A percentile compares a stretch with the other conserved stretches of the same genome.
Evolutionary conservation across 2,797 vertebrate genomes (phyloP).

Genomic region (Valencia hispanica): DNA sequence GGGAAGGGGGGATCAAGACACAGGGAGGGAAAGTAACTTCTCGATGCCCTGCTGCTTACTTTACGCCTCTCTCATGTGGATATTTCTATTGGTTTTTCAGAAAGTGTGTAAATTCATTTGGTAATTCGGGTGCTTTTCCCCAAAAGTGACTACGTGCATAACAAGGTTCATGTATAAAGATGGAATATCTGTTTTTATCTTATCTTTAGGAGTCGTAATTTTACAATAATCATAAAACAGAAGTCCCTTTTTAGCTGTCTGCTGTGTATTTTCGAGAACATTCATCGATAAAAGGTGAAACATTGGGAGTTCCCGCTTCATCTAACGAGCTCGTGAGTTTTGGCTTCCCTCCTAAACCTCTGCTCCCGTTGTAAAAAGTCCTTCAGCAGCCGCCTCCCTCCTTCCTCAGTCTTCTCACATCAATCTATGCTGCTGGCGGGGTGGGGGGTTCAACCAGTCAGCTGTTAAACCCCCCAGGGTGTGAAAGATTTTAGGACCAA

Average conservation of each 20-base stretch:
- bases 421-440: slow-evolving; percentile 51
- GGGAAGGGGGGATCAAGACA: not conserved
- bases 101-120: not conserved
- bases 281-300: not conserved
- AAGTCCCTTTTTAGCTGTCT: not conserved
- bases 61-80: slow-evolving; percentile 32
- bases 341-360: slow-evolving; percentile 80
- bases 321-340: slow-evolving; percentile 46
- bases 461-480: slow-evolving; percentile 63
- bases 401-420: slow-evolving; percentile 64
- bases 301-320: slow-evolving; percentile 21
- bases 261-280: slow-evolving; percentile 12
- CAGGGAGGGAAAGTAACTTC: slow-evolving; percentile 58
- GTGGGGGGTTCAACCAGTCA: slow-evolving; percentile 49
- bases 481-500: slow-evolving; percentile 59
- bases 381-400: slow-evolving; percentile 55
- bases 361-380: slow-evolving; percentile 55
- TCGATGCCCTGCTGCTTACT: slow-evolving; percentile 54
- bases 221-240: slow-evolving; percentile 33
- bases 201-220: slow-evolving; percentile 16
- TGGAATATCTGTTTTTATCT: not conserved
- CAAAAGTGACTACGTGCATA: slow-evolving; percentile 37
- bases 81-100: slow-evolving; percentile 34
- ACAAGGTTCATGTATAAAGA: not conserved
- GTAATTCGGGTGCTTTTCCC: not conserved